phyloP scores from a whole-genome alignment of 2,113 vertebrate species.

The Cheirogaleus medius region DNA sequence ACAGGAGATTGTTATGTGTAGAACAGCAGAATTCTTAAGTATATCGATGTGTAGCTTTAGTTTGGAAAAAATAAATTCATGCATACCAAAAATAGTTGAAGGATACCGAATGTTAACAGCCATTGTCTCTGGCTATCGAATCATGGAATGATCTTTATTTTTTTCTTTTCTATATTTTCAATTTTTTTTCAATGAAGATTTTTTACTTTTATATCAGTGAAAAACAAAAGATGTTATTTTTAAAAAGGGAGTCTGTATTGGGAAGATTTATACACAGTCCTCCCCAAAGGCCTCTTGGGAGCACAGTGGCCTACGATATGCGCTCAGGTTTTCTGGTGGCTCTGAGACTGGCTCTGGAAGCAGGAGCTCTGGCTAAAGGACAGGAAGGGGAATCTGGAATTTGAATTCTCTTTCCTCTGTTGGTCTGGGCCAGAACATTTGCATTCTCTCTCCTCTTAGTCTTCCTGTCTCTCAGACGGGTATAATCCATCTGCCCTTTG shows the following conservation, averaged over 20 bases:
- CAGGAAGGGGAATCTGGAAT: background rate
- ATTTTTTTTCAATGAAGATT: constrained; percentile 15
- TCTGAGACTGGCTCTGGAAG: background rate
- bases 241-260: background rate
- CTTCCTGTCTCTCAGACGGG: background rate
- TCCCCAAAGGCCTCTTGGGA: constrained; percentile 19
- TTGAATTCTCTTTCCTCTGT: background rate
- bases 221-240: constrained; percentile 56
- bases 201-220: constrained; percentile 45
- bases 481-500: background rate
- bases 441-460: background rate
- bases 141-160: constrained; percentile 27
- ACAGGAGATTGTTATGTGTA: background rate
- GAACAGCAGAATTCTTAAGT: background rate
- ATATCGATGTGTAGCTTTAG: background rate
- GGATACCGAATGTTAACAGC: background rate
- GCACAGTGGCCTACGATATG: background rate
- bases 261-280: constrained; percentile 24
- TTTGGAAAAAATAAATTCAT: constrained; percentile 28
- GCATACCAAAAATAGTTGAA: constrained; percentile 6
- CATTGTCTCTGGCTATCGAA: background rate
- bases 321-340: background rate
- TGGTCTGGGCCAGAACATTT: background rate
- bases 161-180: constrained; percentile 34
- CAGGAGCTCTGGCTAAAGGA: background rate